Percentiles rank a stretch among this genome's conserved stretches.
These are phyloP conservation scores for Scaptomyza hsui DNA, from an alignment of 1,140 invertebrate species.

Conservation along the genomic window DNA sequence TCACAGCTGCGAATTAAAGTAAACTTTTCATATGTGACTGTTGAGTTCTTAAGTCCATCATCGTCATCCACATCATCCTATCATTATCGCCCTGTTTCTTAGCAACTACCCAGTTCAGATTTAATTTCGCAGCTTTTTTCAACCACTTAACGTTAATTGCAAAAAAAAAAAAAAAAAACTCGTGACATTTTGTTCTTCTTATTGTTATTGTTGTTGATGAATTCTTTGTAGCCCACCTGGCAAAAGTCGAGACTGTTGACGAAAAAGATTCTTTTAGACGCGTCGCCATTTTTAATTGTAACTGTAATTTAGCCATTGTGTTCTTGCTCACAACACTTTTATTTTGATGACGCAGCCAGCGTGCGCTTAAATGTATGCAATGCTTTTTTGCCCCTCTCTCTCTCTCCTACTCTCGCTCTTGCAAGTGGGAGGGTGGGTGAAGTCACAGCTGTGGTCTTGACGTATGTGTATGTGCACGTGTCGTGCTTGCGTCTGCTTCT, in stretches of 20 bases:
- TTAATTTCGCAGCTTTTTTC: not conserved
- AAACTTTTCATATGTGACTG: no score
- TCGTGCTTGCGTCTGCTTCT: conserved; percentile 35
- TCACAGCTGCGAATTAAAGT: no score
- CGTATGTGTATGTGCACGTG: conserved; percentile 26
- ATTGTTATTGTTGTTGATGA: conserved; percentile 11
- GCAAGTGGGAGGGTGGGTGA: conserved; percentile 1
- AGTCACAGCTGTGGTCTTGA: conserved; percentile 15
- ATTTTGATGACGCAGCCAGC: conserved; percentile 71
- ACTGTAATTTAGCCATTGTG: conserved; percentile 80
- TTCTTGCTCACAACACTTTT: conserved; percentile 62
- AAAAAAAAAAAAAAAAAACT: conserved; percentile 44
- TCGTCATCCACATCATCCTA: no score
- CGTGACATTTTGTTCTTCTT: conserved; percentile 34
- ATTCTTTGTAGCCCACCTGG: conserved; percentile 13
- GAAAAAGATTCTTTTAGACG: conserved; percentile 49
- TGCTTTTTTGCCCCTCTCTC: no score
- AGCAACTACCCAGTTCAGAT: not conserved
- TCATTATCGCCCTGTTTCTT: not conserved
- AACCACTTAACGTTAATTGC: conserved; percentile 69
- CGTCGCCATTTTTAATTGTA: conserved; percentile 82
- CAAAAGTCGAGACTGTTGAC: conserved; percentile 34
- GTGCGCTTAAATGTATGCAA: conserved; percentile 33
- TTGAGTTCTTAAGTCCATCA: no score
- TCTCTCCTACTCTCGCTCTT: conserved; percentile 7